These are phyloP conservation scores for Erythrocebus patas DNA, from an alignment of 2,113 vertebrate genomes.

Conservation along the genomic window DNA sequence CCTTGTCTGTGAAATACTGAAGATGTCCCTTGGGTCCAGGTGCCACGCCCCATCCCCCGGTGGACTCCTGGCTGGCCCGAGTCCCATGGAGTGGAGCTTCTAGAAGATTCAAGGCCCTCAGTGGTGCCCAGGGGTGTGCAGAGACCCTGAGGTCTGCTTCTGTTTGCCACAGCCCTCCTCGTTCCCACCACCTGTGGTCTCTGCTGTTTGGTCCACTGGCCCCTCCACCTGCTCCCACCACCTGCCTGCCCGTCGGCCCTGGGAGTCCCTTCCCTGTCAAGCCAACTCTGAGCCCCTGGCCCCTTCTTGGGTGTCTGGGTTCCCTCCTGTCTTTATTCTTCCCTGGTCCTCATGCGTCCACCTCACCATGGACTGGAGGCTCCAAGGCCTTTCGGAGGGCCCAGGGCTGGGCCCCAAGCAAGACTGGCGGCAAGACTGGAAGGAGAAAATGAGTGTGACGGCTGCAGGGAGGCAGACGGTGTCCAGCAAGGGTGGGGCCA, in stretches of 20 bases:
- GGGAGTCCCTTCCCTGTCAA: not conserved
- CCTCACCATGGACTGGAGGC: not conserved
- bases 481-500: not conserved
- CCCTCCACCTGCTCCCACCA: not conserved
- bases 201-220: not conserved
- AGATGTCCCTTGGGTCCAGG: too few relatives aligned
- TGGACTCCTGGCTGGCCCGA: too few relatives aligned
- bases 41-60: too few relatives aligned
- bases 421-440: not conserved
- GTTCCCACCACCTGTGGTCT: too few relatives aligned
- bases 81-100: too few relatives aligned
- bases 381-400: not conserved
- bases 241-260: accelerated
- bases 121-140: too few relatives aligned
- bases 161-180: too few relatives aligned
- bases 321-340: not conserved
- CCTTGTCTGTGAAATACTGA: too few relatives aligned
- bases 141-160: too few relatives aligned
- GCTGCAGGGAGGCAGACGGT: too few relatives aligned
- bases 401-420: not conserved
- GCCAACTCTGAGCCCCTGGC: not conserved
- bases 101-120: too few relatives aligned
- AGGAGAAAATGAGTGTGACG: not conserved
- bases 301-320: not conserved
- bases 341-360: accelerated